Conservation (phyloP, 2,888 invertebrate genomes). For the Tenthredo notha region DNA sequence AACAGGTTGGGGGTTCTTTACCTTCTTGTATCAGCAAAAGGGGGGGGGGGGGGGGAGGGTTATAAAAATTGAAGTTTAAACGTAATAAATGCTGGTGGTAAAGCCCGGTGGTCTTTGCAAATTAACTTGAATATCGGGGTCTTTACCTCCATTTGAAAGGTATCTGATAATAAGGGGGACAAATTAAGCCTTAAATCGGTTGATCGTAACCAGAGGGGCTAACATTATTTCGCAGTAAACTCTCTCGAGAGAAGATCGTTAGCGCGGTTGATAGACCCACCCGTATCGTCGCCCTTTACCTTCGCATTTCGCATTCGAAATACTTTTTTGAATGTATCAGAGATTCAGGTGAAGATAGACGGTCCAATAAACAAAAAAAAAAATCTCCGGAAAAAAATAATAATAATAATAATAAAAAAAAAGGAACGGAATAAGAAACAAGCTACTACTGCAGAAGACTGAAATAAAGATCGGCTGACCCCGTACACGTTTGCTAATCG, state of each 20-base stretch:
- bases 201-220: slow-evolving; percentile 27
- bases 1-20: too few species aligned
- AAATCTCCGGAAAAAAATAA: not conserved
- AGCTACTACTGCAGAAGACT: too few species aligned
- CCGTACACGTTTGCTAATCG: not conserved
- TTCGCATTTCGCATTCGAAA: not conserved
- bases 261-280: slow-evolving; percentile 19
- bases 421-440: too few species aligned
- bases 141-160: not conserved
- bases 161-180: slow-evolving; percentile 39
- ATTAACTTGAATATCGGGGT: slow-evolving; percentile 1
- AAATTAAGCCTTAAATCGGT: slow-evolving; percentile 7
- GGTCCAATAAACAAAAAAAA: not conserved
- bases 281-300: too few species aligned
- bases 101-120: slow-evolving; percentile 46
- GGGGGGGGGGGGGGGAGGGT: too few species aligned
- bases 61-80: slow-evolving; percentile 45
- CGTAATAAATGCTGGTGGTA: slow-evolving; percentile 44
- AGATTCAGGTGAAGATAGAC: slow-evolving; percentile 24
- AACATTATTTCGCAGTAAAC: slow-evolving; percentile 46
- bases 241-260: slow-evolving; percentile 29
- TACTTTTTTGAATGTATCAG: not conserved
- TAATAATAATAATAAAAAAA: too few species aligned
- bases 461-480: not conserved
- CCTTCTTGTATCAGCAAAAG: not conserved